Percentiles rank a stretch among this genome's conserved stretches.
These are phyloP conservation scores for Dromaius novaehollandiae DNA, from an alignment of 2,113 vertebrate genomes.

Conservation along the genomic window DNA sequence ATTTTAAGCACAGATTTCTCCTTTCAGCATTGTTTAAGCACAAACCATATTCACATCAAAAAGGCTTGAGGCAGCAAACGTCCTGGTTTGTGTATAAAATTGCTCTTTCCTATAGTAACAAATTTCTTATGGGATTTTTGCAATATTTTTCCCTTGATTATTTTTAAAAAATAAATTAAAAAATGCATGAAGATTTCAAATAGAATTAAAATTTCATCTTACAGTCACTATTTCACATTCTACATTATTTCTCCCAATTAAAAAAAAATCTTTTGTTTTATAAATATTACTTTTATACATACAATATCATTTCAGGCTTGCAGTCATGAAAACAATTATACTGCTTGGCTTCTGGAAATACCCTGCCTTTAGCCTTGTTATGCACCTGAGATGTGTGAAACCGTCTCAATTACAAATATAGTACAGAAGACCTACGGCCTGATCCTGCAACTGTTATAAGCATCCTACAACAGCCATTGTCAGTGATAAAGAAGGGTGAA, in stretches of 20 bases:
- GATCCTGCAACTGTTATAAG: not conserved
- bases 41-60: not conserved
- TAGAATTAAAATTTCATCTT: constrained; percentile 15
- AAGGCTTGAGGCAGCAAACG: constrained; percentile 4
- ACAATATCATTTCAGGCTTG: constrained; percentile 53
- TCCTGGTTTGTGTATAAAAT: not conserved
- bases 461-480: constrained; percentile 5
- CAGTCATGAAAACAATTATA: constrained; percentile 34
- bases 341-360: constrained; percentile 45
- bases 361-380: constrained; percentile 64
- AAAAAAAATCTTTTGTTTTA: constrained; percentile 24
- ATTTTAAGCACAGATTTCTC: not conserved
- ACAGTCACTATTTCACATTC: constrained; percentile 31
- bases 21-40: not conserved
- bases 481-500: not conserved
- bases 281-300: constrained; percentile 43
- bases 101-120: not conserved
- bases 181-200: not conserved
- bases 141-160: not conserved
- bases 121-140: not conserved
- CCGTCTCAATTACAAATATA: constrained; percentile 42
- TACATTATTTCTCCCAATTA: constrained; percentile 2
- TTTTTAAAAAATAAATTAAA: constrained; percentile 14
- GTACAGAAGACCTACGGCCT: constrained; percentile 40
- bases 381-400: constrained; percentile 55